Evolutionary conservation across 1,140 invertebrate species (phyloP), one percentile per base, ranked within the genome.

Genomic region (Drosophila tristis): DNA sequence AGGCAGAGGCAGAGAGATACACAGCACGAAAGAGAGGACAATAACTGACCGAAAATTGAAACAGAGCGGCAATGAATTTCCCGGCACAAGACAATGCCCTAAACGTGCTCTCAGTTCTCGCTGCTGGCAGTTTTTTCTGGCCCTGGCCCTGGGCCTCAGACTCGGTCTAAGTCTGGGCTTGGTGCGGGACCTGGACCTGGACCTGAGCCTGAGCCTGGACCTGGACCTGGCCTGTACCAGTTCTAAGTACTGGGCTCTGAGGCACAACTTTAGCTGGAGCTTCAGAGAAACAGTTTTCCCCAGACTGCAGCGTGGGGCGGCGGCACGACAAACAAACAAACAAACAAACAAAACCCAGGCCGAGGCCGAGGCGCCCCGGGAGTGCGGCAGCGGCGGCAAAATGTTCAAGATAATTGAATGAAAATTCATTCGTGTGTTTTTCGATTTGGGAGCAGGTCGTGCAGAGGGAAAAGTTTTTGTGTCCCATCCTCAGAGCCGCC

Each of bases 401-500:
- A 86, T 85, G 81, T 85, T 86, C 78, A 76, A 77, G 82, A 87
- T 87, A 87, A 87, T 87, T 87, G 82, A 87, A 87, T 87, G 82
- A 87, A 89, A 87, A 89, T 87, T 87, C 82, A 87, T 87, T 87
- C 82, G 84, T 87, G 84, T 87, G 84, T 78, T 70, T 86, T 86
- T 86, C 82, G 82, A 86, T 86, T 86, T 87, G 74, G 63, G 63
- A 13, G 35, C 2, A 11, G 35, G 11, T 13, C 35, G 63, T 67
- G 63, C 43, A 29, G 35, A 48, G 39, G 47, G 64, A 65, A 60
- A 80, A 60, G 42, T 74, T 75, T 78, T 70, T 55, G 9, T 50
- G 43, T 39, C 60, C 57, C 9, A 59, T 26, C 31, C 45, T 59
- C 44, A n/a, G 16, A 23, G 43, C n/a, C 16, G 1, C 29, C 29